These are phyloP conservation scores for Coryphaenoides rupestris DNA, from an alignment of 2,113 vertebrate species.

Conservation along the genomic window DNA sequence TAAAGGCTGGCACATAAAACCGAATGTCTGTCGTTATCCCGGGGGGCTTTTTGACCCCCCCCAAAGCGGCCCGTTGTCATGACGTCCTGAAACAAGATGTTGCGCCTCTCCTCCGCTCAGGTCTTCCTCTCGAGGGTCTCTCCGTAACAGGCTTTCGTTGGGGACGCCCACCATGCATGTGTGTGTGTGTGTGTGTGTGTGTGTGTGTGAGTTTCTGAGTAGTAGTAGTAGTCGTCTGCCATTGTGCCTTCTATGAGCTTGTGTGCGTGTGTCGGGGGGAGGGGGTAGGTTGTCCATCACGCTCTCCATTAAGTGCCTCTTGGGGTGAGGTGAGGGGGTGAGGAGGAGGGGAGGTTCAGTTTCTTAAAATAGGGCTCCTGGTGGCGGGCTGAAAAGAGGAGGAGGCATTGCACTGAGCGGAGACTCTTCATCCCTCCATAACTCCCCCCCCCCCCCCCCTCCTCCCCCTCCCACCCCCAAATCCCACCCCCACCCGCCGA, in stretches of 20 bases:
- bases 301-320: constrained; percentile 48
- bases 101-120: constrained; percentile 40
- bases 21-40: no score
- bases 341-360: constrained; percentile 91
- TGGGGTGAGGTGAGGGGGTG: constrained; percentile 42
- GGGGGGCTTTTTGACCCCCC: constrained; percentile 25
- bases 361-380: constrained; percentile 99
- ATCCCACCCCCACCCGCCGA: neutral
- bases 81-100: constrained; percentile 31
- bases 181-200: neutral
- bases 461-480: constrained; percentile 24
- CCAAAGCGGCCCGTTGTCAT: constrained; percentile 22
- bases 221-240: neutral
- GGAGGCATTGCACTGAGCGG: constrained; percentile 97
- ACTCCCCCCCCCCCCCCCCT: constrained; percentile 33
- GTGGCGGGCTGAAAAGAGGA: constrained; percentile 99
- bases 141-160: constrained; percentile 52
- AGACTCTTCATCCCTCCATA: constrained; percentile 74
- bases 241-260: constrained; percentile 55
- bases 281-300: constrained; percentile 48
- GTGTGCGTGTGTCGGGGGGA: constrained; percentile 17
- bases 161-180: neutral
- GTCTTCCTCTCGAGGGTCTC: constrained; percentile 52
- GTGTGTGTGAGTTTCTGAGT: neutral
- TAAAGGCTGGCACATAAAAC: constrained; percentile 24